These are phyloP conservation scores for Brachionus calyciflorus DNA, from an alignment of 1,140 invertebrate species.

Conservation along the genomic window DNA sequence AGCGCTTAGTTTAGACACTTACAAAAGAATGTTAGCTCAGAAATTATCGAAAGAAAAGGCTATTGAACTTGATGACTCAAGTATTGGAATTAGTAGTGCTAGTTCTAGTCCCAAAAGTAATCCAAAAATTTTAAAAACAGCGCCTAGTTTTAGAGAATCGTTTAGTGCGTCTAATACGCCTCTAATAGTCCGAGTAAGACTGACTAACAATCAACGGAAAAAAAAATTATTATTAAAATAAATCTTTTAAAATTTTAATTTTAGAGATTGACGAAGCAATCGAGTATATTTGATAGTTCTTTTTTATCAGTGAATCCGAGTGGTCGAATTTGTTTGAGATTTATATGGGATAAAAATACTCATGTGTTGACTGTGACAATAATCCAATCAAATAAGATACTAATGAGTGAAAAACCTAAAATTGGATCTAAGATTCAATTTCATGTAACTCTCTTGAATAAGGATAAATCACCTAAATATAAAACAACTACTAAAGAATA, in stretches of 20 bases:
- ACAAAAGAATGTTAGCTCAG: neutral
- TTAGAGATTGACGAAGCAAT: conserved; percentile 19
- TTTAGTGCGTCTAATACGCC: conserved; percentile 17
- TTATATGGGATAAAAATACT: conserved; percentile 21
- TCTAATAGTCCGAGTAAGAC: neutral
- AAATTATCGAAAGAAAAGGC: conserved; percentile 24
- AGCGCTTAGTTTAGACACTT: conserved; percentile 6
- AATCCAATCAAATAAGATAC: conserved; percentile 22
- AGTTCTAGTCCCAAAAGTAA: neutral
- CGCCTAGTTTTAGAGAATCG: conserved; percentile 17
- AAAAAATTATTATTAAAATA: neutral
- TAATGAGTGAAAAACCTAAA: conserved; percentile 14
- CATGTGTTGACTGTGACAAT: conserved; percentile 28
- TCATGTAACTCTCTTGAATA: conserved; percentile 25
- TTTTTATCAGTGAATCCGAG: neutral
- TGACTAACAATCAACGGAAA: neutral
- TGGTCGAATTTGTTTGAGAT: conserved; percentile 14
- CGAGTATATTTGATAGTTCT: neutral
- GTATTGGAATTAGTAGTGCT: neutral
- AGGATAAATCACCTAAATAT: conserved; percentile 42
- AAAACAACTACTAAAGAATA: conserved; percentile 44
- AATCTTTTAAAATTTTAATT: neutral
- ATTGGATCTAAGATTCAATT: conserved; percentile 35
- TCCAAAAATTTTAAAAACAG: conserved; percentile 4
- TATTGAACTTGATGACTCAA: conserved; percentile 23